These are phyloP conservation scores for Ischnura elegans DNA, from an alignment of 2,888 invertebrate genomes.

Conservation along the genomic window DNA sequence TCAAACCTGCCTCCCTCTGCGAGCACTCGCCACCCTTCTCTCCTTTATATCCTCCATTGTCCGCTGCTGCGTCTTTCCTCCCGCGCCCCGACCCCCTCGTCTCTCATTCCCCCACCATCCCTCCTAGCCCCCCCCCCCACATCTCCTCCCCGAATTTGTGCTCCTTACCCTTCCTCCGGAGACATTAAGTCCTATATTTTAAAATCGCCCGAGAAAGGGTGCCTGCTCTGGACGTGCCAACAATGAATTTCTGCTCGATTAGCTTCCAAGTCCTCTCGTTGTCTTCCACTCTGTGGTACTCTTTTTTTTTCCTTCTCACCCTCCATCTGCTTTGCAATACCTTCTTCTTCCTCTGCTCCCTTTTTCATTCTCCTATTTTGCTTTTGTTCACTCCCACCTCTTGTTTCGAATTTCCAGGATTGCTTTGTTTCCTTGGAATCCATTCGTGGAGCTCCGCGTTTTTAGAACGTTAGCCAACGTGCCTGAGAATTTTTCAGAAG, in stretches of 20 bases:
- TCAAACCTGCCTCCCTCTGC: not conserved
- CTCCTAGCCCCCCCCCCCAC: not conserved
- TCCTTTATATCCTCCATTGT: not conserved
- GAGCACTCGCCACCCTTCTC: not conserved
- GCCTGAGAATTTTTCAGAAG: no score
- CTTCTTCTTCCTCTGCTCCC: not conserved
- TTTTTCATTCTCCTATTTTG: conserved; percentile 11
- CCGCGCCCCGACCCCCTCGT: not conserved
- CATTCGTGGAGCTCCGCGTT: not conserved
- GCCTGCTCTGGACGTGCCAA: conserved; percentile 65
- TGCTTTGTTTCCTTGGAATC: not conserved
- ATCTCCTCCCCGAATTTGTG: not conserved
- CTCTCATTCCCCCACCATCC: not conserved
- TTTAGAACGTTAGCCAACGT: not conserved
- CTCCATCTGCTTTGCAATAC: not conserved
- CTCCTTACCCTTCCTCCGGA: not conserved
- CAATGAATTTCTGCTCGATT: conserved; percentile 67
- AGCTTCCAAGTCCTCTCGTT: conserved; percentile 62
- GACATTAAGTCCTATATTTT: conserved; percentile 62
- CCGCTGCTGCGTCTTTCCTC: not conserved
- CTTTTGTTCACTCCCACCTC: not conserved
- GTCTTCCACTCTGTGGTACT: conserved; percentile 31
- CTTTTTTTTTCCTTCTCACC: not conserved
- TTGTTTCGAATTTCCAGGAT: not conserved
- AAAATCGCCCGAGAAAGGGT: conserved; percentile 58